These are phyloP conservation scores for Podargus strigoides DNA, from an alignment of 2,797 vertebrate genomes.

Conservation along the genomic window DNA sequence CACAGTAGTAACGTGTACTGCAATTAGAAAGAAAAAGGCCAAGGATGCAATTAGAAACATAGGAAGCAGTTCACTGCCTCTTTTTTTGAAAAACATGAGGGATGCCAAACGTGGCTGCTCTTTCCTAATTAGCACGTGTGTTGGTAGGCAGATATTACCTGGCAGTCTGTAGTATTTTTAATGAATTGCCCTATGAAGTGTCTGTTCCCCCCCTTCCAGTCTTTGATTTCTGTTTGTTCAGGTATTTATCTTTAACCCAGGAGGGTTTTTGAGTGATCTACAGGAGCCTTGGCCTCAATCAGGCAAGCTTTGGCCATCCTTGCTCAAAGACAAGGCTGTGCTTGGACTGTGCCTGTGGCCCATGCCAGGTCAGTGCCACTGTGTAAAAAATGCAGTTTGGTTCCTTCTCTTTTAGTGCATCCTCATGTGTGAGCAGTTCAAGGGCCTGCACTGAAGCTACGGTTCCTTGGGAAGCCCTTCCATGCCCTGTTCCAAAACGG, in stretches of 20 bases:
- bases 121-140: not conserved
- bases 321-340: not conserved
- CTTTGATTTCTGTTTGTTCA: not conserved
- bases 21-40: conserved; percentile 8
- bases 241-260: not conserved
- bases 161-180: not conserved
- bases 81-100: not conserved
- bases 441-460: not conserved
- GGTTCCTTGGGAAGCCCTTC: not conserved
- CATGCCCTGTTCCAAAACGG: not conserved
- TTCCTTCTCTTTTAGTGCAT: not conserved
- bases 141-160: not conserved
- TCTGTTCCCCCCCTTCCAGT: not conserved
- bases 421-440: not conserved
- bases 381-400: not conserved
- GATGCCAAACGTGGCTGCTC: not conserved
- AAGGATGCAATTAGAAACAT: not conserved
- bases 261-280: not conserved
- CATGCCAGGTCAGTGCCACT: accelerated
- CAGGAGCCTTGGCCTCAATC: not conserved
- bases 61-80: not conserved
- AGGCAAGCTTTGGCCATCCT: not conserved
- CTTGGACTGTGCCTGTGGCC: not conserved
- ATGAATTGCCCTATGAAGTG: not conserved
- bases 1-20: not conserved